Percentiles rank a stretch among this genome's conserved stretches.
Evolutionary conservation across 2,113 vertebrate genomes (phyloP).

Genomic region (Kryptolebias marmoratus): DNA sequence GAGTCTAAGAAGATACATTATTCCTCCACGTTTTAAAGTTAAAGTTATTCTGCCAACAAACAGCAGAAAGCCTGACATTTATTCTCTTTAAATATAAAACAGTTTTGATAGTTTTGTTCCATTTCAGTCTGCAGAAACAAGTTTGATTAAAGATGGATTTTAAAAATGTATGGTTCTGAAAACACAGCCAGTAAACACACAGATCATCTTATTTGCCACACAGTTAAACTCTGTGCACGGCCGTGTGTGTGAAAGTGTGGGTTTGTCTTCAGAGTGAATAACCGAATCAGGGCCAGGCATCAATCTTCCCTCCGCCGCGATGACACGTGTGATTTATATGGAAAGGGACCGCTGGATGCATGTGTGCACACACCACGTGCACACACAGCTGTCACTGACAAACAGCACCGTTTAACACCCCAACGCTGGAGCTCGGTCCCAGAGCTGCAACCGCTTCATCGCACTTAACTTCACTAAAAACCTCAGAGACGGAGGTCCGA

Average conservation of each 20-base stretch:
- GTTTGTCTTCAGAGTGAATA: not conserved
- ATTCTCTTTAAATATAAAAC: slow-evolving; percentile 2
- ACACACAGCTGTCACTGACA: slow-evolving; percentile 45
- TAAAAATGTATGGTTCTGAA: not conserved
- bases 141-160: slow-evolving; percentile 5
- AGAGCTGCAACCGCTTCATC: slow-evolving; percentile 18
- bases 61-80: not conserved
- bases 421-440: slow-evolving; percentile 26
- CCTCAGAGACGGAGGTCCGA: not conserved
- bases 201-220: not conserved
- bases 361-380: slow-evolving; percentile 15
- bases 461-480: slow-evolving; percentile 19
- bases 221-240: not conserved
- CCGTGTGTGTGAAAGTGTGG: slow-evolving; percentile 9
- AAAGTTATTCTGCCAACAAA: not conserved
- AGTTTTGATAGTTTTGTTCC: not conserved
- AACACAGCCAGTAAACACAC: not conserved
- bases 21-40: slow-evolving; percentile 7
- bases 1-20: not conserved
- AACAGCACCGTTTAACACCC: slow-evolving; percentile 56
- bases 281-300: slow-evolving; percentile 23
- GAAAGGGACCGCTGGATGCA: slow-evolving; percentile 21
- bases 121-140: slow-evolving; percentile 4
- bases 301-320: slow-evolving; percentile 34
- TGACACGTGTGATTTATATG: slow-evolving; percentile 44